Evolutionary conservation across 1,140 invertebrate species (phyloP).

Genomic region (Thalassaphorura encarpata): DNA sequence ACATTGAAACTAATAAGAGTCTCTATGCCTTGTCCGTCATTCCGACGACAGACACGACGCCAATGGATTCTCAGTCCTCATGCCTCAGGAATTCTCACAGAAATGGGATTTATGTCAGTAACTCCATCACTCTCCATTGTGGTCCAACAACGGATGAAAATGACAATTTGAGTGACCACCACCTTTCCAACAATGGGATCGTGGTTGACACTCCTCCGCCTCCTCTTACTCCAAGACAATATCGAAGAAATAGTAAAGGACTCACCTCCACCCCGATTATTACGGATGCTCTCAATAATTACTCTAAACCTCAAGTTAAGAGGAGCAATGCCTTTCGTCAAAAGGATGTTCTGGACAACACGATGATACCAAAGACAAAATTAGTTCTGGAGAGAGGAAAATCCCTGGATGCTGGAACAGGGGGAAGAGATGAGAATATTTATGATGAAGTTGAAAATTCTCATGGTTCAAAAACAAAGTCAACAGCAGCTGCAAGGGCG

Average conservation of each 20-base stretch:
- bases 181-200: not conserved
- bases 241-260: not conserved
- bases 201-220: not conserved
- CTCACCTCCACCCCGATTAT: constrained; percentile 1
- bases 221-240: not conserved
- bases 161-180: not conserved
- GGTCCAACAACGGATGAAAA: not conserved
- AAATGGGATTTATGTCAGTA: constrained; percentile 29
- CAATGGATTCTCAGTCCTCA: not conserved
- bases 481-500: constrained; percentile 13
- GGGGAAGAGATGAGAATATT: too few relatives aligned
- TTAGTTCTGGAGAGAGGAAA: constrained; percentile 26
- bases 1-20: not conserved
- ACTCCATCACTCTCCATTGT: constrained; percentile 7
- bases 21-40: not conserved
- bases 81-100: not conserved
- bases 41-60: not conserved
- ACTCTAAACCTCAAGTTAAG: constrained; percentile 19
- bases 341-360: constrained; percentile 14
- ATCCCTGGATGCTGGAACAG: constrained; percentile 18
- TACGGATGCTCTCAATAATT: not conserved
- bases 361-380: constrained; percentile 10
- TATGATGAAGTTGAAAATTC: not conserved
- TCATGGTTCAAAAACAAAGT: not conserved
- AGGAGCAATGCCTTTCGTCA: constrained; percentile 28